phyloP scores from a whole-genome alignment of 1,140 invertebrate species.

The Cephus cinctus region DNA sequence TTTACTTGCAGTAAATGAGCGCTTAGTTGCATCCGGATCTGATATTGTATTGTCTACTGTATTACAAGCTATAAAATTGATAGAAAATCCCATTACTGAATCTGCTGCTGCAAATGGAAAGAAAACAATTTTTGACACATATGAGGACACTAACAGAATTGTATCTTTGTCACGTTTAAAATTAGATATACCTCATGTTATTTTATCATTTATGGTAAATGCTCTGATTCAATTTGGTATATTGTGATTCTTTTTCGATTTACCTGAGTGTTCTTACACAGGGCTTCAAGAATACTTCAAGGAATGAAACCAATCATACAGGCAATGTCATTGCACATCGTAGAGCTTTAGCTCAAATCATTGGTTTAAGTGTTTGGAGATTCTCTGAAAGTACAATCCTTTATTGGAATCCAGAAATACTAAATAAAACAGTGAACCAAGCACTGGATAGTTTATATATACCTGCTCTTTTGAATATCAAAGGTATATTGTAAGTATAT shows the following conservation, averaged over 20 bases:
- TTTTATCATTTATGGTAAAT: constrained; percentile 39
- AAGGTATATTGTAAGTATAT: constrained; percentile 31
- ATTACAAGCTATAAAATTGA: constrained; percentile 26
- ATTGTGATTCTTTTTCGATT: background rate
- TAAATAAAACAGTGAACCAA: constrained; percentile 29
- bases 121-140: background rate
- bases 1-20: constrained; percentile 30
- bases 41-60: constrained; percentile 41
- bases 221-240: constrained; percentile 1
- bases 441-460: constrained; percentile 27
- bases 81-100: constrained; percentile 1
- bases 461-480: constrained; percentile 17
- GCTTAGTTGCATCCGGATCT: constrained; percentile 40
- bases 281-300: constrained; percentile 8
- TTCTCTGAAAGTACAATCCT: constrained; percentile 46
- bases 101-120: too few relatives aligned
- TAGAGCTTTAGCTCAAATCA: constrained; percentile 37
- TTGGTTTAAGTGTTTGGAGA: constrained; percentile 40
- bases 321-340: constrained; percentile 19
- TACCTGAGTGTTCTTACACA: constrained; percentile 6
- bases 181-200: constrained; percentile 40
- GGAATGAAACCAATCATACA: constrained; percentile 10
- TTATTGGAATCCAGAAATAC: constrained; percentile 40
- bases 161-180: constrained; percentile 28
- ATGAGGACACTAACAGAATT: constrained; percentile 18